Conservation (phyloP, 2,797 vertebrate genomes). For the Morus bassanus region DNA sequence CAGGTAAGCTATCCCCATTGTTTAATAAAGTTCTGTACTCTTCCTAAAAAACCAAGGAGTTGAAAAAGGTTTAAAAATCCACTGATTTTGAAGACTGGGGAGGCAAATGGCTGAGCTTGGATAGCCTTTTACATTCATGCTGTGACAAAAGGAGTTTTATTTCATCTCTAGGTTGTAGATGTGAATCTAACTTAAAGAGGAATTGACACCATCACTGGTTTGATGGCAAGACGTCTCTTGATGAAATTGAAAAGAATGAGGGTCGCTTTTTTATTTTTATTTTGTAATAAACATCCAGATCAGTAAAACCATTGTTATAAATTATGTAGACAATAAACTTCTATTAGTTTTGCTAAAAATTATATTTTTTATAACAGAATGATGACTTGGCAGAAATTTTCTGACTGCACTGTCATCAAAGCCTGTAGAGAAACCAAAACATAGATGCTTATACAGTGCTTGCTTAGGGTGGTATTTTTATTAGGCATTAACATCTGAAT, state of each 20-base stretch:
- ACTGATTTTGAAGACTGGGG: not conserved
- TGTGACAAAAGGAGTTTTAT: not conserved
- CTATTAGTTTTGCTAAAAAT: not conserved
- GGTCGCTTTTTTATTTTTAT: not conserved
- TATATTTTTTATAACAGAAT: not conserved
- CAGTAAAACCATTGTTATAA: not conserved
- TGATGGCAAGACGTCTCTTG: not conserved
- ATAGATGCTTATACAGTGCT: not conserved
- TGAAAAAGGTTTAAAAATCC: not conserved
- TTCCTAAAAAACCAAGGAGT: not conserved
- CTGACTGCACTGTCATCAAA: not conserved
- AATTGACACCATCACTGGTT: not conserved
- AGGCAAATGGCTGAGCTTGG: not conserved
- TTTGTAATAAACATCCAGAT: not conserved
- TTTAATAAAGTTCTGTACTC: not conserved
- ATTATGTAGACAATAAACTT: not conserved
- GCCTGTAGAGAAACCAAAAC: not conserved
- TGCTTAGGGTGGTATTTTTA: not conserved
- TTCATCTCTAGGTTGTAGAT: not conserved
- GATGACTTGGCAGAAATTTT: not conserved
- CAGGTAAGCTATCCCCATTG: slow-evolving; percentile 81
- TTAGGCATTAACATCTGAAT: not conserved
- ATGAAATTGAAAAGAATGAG: not conserved
- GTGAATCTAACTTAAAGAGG: not conserved
- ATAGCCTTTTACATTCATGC: not conserved